Conservation (phyloP, 1,140 invertebrate genomes). For the Halesus radiatus region DNA sequence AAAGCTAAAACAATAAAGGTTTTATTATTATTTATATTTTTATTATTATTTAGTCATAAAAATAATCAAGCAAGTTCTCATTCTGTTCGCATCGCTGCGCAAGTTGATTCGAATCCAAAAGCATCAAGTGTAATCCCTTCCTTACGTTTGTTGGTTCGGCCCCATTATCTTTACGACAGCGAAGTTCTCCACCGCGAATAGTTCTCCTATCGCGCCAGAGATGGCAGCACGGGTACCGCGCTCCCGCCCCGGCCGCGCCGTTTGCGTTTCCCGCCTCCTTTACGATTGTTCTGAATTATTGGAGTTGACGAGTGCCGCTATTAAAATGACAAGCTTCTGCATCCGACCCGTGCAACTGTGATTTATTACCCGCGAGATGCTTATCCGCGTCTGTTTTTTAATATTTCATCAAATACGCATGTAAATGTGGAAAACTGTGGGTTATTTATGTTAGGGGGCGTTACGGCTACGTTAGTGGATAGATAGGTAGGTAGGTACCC, state of each 20-base stretch:
- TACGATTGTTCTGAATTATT: constrained; percentile 32
- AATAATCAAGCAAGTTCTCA: too few relatives aligned
- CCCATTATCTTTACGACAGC: constrained; percentile 21
- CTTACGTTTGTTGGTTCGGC: too few relatives aligned
- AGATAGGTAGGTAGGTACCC: too few relatives aligned
- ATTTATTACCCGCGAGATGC: constrained; percentile 18
- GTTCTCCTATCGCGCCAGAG: constrained; percentile 32
- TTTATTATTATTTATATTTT: too few relatives aligned
- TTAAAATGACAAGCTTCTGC: constrained; percentile 37
- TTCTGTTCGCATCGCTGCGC: too few relatives aligned
- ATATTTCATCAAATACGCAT: constrained; percentile 38
- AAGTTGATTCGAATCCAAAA: too few relatives aligned
- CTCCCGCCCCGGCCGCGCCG: background rate
- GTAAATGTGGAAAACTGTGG: constrained; percentile 1
- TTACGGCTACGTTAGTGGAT: background rate
- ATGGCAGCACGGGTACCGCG: constrained; percentile 39
- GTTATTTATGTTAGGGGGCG: constrained; percentile 29
- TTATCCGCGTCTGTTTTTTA: constrained; percentile 36
- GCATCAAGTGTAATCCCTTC: too few relatives aligned
- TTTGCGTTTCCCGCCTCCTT: constrained; percentile 35
- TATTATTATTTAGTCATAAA: too few relatives aligned
- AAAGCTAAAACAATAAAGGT: too few relatives aligned
- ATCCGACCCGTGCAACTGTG: constrained; percentile 33
- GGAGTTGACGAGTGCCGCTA: background rate
- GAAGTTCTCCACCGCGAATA: constrained; percentile 18